Evolutionary conservation across 2,888 invertebrate species (phyloP).

Genomic region (Drosophila acutilabella): DNA sequence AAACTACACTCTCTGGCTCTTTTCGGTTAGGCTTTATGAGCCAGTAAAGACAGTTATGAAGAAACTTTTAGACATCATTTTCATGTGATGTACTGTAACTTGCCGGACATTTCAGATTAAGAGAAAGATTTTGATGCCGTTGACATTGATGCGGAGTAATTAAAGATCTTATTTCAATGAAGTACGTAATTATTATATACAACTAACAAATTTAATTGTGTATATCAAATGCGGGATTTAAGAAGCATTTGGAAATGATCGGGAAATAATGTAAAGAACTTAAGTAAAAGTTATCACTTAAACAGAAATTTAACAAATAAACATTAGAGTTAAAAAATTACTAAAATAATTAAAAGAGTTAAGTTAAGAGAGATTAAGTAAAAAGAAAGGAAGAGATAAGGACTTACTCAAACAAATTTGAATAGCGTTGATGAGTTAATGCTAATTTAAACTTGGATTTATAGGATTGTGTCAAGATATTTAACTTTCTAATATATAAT

Average conservation of each 20-base stretch:
- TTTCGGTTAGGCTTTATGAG: slow-evolving; percentile 38
- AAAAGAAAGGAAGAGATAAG: too few relatives aligned
- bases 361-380: too few relatives aligned
- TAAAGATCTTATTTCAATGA: neutral
- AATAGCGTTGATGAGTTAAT: too few relatives aligned
- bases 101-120: slow-evolving; percentile 20
- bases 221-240: too few relatives aligned
- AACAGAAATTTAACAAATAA: too few relatives aligned
- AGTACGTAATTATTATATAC: neutral
- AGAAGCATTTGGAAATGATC: too few relatives aligned
- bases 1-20: slow-evolving; percentile 23
- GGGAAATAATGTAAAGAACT: too few relatives aligned
- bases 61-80: slow-evolving; percentile 44
- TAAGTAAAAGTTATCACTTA: too few relatives aligned
- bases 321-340: too few relatives aligned
- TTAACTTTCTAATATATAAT: neutral
- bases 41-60: slow-evolving; percentile 43
- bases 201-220: neutral
- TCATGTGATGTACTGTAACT: slow-evolving; percentile 35
- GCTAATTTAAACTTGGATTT: too few relatives aligned
- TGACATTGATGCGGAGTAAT: slow-evolving; percentile 17
- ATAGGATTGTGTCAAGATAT: neutral
- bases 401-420: too few relatives aligned
- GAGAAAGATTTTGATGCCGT: slow-evolving; percentile 7
- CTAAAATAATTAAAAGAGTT: too few relatives aligned